Conservation (phyloP, 2,113 vertebrate genomes). For the Vidua macroura region DNA sequence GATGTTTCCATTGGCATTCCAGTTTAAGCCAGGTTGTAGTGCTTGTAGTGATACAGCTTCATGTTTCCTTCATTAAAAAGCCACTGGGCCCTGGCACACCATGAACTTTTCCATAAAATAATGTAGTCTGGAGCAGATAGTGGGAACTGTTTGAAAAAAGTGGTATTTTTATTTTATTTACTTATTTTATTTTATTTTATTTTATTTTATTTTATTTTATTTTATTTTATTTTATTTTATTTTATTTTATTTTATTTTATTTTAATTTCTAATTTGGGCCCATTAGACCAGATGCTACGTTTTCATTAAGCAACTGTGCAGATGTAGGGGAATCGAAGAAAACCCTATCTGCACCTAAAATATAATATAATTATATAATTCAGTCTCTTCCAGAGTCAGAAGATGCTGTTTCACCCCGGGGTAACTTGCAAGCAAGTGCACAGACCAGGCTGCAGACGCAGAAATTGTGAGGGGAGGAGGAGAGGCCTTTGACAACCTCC, state of each 20-base stretch:
- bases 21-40: neutral
- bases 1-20: neutral
- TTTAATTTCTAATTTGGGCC: neutral
- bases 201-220: neutral
- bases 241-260: no score
- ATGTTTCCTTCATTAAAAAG: neutral
- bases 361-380: neutral
- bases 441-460: neutral
- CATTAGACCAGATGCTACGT: neutral
- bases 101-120: neutral
- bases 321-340: neutral
- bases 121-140: neutral
- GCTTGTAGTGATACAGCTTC: neutral
- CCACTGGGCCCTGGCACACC: neutral
- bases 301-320: neutral
- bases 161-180: no score
- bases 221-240: no score
- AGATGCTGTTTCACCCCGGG: neutral
- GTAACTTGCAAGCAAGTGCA: neutral
- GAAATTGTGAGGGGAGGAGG: neutral
- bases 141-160: neutral
- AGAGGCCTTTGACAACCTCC: conserved; percentile 13
- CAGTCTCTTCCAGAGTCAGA: neutral
- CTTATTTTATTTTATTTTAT: no score
- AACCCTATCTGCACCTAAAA: neutral